Base-by-base conservation (phyloP, 2,888 invertebrate species). In the Willowsia nigromaculata region DNA sequence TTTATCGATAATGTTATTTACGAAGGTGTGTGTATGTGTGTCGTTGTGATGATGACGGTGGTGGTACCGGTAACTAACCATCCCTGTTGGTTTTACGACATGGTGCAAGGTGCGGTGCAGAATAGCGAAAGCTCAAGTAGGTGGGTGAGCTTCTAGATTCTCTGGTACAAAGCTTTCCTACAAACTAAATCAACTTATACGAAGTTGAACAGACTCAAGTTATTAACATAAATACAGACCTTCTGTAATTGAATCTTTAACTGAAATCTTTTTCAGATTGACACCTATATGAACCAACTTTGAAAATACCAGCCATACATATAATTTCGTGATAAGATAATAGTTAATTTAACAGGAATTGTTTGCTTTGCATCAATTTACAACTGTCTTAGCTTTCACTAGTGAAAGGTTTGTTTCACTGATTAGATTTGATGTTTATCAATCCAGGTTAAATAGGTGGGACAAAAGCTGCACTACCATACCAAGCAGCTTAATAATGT, bases 1-100 rank as follows among this genome's bases (percentile, higher is more conserved):
- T 65, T 62, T 78, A 80, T 85, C 85, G 78, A 85, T 85, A 85
- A 85, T 85, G 78, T 80, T 85, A 78, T 85, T 85, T 85, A 65
- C 65, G 47, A 78, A 85, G 80, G 85, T 78, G 85, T 78, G 71
- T 84, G 68, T 78, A 53, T 84, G 68, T 47, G 78, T 85, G 76
- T 68, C 47, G 27, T 37, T 9, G 18, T n/a, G 18, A 81, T 15
- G 11, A 65, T 22, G 78, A 27, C 18, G 22, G 62, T 30, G 27
- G 59, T 59, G 13, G 27, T 22, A 40, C 40, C 40, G 33, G 68
- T 68, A 68, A 68, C 68, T 68, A 68, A 27, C 68, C 33, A 37
- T 68, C 68, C 9, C 18, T 37, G 62, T 22, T 37, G n/a, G 18
- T 68, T 68, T 37, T 68, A 37, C 11, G 40, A 18, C 13, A 62